Conservation (phyloP, 2,113 vertebrate genomes). For the Zapornia atra region DNA sequence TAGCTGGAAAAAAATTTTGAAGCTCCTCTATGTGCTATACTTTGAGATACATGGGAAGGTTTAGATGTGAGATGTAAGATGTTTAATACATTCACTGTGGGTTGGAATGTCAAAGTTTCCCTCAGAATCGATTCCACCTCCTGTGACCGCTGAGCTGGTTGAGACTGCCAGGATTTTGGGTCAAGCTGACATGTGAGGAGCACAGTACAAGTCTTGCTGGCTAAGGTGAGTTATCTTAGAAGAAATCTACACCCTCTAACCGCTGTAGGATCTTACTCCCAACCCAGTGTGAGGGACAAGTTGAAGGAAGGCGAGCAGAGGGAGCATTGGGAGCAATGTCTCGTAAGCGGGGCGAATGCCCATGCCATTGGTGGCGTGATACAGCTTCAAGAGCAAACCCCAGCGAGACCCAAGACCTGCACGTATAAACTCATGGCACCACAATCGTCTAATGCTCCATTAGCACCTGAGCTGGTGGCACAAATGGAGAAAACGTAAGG, state of each 20-base stretch:
- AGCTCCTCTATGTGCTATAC: neutral
- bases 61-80: neutral
- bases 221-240: neutral
- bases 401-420: no score
- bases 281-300: neutral
- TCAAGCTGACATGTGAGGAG: neutral
- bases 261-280: neutral
- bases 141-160: neutral
- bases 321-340: neutral
- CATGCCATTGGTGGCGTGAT: rapidly evolving
- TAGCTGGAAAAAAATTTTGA: neutral
- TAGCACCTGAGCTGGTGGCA: neutral
- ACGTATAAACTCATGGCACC: neutral
- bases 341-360: neutral
- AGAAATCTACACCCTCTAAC: neutral
- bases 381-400: neutral
- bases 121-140: rapidly evolving
- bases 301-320: neutral
- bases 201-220: neutral
- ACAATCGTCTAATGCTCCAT: neutral
- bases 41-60: neutral
- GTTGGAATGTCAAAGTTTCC: neutral
- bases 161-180: neutral
- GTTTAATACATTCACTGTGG: neutral
- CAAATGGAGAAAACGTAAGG: rapidly evolving